phyloP scores from a whole-genome alignment of 2,888 invertebrate species.

The Dendrolimus houi region DNA sequence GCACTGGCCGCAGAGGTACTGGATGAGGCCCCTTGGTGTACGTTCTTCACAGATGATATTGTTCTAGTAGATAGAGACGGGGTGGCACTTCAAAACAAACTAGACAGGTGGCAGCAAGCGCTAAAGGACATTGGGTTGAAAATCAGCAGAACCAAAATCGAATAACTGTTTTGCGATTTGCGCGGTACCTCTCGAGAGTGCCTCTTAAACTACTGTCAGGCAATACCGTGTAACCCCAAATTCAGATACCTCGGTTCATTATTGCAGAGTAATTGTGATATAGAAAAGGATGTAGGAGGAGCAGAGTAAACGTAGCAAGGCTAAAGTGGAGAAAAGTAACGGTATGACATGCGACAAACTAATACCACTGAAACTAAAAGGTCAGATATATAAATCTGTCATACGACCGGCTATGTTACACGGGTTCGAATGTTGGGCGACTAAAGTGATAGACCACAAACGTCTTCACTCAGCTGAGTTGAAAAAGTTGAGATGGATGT shows the following conservation, averaged over 20 bases:
- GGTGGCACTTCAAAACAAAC: background rate
- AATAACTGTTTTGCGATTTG: background rate
- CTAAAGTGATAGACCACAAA: background rate
- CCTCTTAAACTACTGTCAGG: background rate
- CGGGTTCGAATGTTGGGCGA: background rate
- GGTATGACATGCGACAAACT: background rate
- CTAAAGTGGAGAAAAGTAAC: background rate
- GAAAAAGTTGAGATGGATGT: background rate
- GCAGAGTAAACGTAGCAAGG: background rate
- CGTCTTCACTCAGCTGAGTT: background rate
- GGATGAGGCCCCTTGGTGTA: background rate
- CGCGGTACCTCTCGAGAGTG: background rate
- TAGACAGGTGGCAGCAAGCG: background rate
- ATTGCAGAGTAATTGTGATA: background rate
- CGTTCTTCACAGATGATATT: background rate
- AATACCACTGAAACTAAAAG: no score
- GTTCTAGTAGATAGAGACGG: background rate
- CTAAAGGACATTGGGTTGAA: background rate
- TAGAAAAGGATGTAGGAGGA: background rate
- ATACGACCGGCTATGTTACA: background rate
- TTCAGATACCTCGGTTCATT: background rate
- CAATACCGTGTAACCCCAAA: background rate
- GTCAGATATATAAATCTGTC: no score
- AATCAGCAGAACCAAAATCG: background rate
- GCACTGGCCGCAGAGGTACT: background rate